These are phyloP conservation scores for Colaptes auratus DNA, from an alignment of 2,113 vertebrate genomes.

Conservation along the genomic window DNA sequence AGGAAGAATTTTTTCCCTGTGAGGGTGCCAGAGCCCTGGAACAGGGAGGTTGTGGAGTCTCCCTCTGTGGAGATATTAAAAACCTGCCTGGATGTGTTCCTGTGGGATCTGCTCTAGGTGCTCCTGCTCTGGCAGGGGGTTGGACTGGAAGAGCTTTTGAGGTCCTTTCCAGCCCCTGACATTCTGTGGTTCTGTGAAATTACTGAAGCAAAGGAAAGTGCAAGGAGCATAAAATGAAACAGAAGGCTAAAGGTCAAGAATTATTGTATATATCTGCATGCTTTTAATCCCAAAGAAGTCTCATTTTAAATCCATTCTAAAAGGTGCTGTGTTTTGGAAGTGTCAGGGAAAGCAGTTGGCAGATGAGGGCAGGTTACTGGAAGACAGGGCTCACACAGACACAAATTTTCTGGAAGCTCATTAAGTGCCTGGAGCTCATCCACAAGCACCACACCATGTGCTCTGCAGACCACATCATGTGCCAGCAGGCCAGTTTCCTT, in stretches of 20 bases:
- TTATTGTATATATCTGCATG: neutral
- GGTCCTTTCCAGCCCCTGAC: too few species aligned
- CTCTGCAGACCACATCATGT: neutral
- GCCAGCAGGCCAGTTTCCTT: conserved; percentile 1
- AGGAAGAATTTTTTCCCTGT: too few species aligned
- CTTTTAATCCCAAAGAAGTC: neutral
- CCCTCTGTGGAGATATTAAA: too few species aligned
- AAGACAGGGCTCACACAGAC: neutral
- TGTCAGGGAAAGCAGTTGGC: neutral
- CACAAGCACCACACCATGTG: neutral
- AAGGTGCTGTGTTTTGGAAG: neutral
- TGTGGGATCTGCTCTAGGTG: too few species aligned
- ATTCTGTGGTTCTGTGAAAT: too few species aligned
- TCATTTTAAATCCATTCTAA: neutral
- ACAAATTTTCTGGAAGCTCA: conserved; percentile 23
- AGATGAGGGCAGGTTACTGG: neutral
- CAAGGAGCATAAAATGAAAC: neutral
- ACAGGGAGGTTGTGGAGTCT: too few species aligned
- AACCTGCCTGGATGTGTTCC: too few species aligned
- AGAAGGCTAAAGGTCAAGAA: neutral
- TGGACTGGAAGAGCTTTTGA: too few species aligned
- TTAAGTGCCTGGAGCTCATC: neutral
- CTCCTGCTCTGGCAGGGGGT: too few species aligned
- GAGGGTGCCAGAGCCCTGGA: too few species aligned
- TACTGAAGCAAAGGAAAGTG: neutral